phyloP scores from a whole-genome alignment of 2,888 invertebrate species.

The Eupithecia tripunctaria region DNA sequence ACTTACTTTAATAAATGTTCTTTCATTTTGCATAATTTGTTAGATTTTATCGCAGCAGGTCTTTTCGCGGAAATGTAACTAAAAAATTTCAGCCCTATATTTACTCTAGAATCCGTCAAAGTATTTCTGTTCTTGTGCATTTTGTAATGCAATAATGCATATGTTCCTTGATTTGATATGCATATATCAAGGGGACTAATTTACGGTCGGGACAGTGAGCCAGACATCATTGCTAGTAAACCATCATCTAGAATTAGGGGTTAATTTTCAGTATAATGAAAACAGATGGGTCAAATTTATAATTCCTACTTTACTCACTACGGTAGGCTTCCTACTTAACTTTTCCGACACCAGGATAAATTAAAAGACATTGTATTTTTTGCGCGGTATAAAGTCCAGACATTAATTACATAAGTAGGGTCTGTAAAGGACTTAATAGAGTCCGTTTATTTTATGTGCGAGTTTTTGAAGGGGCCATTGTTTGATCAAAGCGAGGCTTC shows the following conservation, averaged over 20 bases:
- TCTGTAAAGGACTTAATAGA: not conserved
- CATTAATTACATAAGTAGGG: constrained; percentile 6
- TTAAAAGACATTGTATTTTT: constrained; percentile 7
- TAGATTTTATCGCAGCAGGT: too few species aligned
- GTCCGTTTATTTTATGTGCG: constrained; percentile 11
- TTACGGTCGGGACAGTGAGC: not conserved
- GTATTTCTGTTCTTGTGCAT: not conserved
- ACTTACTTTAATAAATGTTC: too few species aligned
- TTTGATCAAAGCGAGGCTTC: constrained; percentile 16
- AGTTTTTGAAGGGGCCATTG: constrained; percentile 10
- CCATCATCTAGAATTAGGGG: not conserved
- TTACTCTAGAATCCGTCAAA: not conserved
- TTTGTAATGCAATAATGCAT: not conserved
- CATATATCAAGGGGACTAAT: not conserved
- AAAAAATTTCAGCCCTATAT: too few species aligned
- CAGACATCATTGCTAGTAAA: not conserved
- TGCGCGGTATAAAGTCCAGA: not conserved
- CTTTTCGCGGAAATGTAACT: too few species aligned
- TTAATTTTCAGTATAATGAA: not conserved
- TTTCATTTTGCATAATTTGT: too few species aligned
- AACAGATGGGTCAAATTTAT: not conserved
- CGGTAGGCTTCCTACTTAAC: not conserved
- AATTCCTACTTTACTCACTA: not conserved
- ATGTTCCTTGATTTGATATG: too few species aligned
- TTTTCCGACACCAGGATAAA: not conserved